Evolutionary conservation across 23 tunicate genomes (phyloP), one percentile per base, ranked within the genome.

Genomic region (Ciona savignyi): DNA sequence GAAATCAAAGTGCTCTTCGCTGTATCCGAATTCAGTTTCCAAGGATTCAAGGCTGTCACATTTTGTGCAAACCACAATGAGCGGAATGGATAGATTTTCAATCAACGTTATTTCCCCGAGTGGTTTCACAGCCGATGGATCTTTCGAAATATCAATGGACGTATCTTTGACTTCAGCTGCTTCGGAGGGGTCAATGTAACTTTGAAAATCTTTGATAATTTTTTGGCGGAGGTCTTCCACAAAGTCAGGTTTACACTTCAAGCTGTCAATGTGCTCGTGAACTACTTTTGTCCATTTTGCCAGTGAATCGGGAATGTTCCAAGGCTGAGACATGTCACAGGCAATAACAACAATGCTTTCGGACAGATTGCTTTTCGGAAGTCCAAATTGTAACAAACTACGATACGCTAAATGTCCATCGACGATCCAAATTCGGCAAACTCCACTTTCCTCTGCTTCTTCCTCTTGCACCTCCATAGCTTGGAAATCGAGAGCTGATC

Each of bases 271-370:
- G 30, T 91, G 91, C 66, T 91, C 97, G 24, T 28, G 24, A 26
- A 91, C 21, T 25, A 88, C 96, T 26, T 65, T 69, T 23, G 79
- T 72, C 99, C 99, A 95, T 60, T 72, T 85, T 0, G 79, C 87
- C 23, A 95, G 60, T 32, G 87, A 72, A 11, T 95, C 92, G 21
- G 96, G 78, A 30, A 88, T 81, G 61, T 66, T 80, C 99, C 99
- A 95, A 4, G 99, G 99, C 70, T 85, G 84, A 11, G 92, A 80
- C 91, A 95, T 91, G 71, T 95, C 99, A n/a, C 88, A 85, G 35
- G 80, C 72, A 1, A 95, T 67, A 3, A 89, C 34, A 9, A 85
- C 78, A 20, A 95, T 32, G 0, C 88, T 32, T 29, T 95, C 83
- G 27, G 69, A 27, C 19, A 95, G 29, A 71, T 67, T 77, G 2